phyloP scores from a whole-genome alignment of 2,888 invertebrate species.

The Lingula anatina region DNA sequence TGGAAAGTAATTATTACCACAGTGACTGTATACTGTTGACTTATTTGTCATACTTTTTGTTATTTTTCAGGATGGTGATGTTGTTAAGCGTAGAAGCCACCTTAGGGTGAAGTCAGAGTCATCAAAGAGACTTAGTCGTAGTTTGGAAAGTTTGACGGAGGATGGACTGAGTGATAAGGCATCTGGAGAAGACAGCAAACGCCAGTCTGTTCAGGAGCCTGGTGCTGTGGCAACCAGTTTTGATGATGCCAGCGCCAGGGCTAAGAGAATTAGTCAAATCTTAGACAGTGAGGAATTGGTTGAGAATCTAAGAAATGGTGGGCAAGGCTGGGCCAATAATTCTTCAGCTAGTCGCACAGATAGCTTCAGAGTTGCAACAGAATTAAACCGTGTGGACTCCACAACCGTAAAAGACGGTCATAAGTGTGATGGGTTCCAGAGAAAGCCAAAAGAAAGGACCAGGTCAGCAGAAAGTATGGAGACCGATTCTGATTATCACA shows the following conservation, averaged over 20 bases:
- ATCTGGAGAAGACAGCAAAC: no score
- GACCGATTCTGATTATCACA: background rate
- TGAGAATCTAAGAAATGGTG: background rate
- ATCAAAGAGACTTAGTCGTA: no score
- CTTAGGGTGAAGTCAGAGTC: no score
- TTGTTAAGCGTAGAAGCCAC: no score
- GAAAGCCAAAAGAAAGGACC: background rate
- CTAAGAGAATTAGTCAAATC: background rate
- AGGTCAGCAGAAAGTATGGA: slow-evolving; percentile 1
- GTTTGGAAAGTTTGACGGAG: no score
- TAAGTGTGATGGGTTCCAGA: background rate
- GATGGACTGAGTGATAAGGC: no score
- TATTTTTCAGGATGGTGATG: no score
- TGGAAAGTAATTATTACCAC: no score
- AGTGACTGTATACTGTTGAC: no score
- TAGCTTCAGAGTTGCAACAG: slow-evolving; percentile 34
- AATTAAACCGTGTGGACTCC: slow-evolving; percentile 25
- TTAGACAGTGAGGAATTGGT: background rate
- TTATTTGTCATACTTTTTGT: no score
- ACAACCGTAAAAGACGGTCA: slow-evolving; percentile 1
- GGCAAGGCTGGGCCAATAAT: background rate
- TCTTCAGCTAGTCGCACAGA: slow-evolving; percentile 16
- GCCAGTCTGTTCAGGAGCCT: no score
- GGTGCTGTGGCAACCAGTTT: background rate
- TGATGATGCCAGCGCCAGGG: background rate